Percentiles rank a stretch among this genome's conserved stretches.
Evolutionary conservation across 2,797 vertebrate genomes (phyloP).

Genomic region (Sebastes minor): DNA sequence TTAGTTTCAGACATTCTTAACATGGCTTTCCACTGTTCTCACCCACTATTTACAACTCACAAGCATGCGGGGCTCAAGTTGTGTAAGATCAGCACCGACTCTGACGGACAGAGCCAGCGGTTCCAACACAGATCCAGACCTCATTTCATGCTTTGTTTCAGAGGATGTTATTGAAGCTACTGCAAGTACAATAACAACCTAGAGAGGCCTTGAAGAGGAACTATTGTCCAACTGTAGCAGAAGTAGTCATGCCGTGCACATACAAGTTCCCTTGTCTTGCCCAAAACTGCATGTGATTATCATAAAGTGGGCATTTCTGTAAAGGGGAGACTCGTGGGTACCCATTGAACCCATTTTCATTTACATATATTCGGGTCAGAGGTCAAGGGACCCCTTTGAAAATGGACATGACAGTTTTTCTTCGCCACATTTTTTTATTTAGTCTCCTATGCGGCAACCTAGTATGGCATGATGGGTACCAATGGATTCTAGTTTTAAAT

Average conservation of each 20-base stretch:
- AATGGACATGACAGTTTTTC: no score
- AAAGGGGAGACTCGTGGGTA: no score
- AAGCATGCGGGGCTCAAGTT: slow-evolving; percentile 12
- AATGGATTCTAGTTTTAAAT: no score
- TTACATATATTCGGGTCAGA: accelerated
- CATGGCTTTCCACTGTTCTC: slow-evolving; percentile 25
- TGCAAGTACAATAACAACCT: slow-evolving; percentile 3
- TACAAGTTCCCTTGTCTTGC: not conserved
- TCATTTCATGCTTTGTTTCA: slow-evolving; percentile 56
- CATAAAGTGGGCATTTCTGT: no score
- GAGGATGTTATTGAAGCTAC: slow-evolving; percentile 30
- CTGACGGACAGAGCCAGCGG: slow-evolving; percentile 60
- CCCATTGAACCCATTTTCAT: no score
- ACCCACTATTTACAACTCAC: slow-evolving; percentile 24
- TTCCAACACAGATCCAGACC: slow-evolving; percentile 20
- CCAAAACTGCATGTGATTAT: no score
- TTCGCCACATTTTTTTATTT: no score
- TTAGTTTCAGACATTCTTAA: slow-evolving; percentile 50
- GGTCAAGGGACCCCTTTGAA: no score
- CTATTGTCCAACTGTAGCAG: not conserved
- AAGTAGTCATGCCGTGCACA: no score
- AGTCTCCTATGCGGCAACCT: accelerated
- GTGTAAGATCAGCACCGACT: slow-evolving; percentile 42
- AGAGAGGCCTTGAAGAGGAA: slow-evolving; percentile 1
- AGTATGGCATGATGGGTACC: no score